Evolutionary conservation across 1,140 invertebrate genomes (phyloP).

Genomic region (Potamilus streckersoni): DNA sequence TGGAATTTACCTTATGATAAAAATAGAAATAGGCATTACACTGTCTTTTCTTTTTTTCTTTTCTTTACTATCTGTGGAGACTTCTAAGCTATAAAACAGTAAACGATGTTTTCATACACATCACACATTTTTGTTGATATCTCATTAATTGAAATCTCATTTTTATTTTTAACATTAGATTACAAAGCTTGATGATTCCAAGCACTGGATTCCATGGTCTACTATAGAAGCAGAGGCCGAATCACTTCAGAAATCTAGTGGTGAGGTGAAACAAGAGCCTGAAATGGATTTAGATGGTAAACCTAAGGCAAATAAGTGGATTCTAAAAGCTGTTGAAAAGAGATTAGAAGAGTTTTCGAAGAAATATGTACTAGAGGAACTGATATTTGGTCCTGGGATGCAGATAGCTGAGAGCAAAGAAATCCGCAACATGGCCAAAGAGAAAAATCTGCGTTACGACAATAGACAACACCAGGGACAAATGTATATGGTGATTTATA

Average conservation of each 20-base stretch:
- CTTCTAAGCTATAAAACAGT: background rate
- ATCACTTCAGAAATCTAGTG: background rate
- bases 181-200: constrained; percentile 29
- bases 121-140: background rate
- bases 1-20: background rate
- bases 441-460: constrained; percentile 30
- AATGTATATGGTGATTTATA: constrained; percentile 38
- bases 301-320: constrained; percentile 30
- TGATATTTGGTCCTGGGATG: constrained; percentile 40
- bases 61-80: too few relatives aligned
- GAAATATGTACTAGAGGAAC: constrained; percentile 32
- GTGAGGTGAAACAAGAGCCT: constrained; percentile 2
- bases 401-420: background rate
- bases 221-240: constrained; percentile 21
- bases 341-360: constrained; percentile 26
- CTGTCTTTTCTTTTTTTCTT: background rate
- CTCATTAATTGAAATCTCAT: background rate
- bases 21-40: background rate
- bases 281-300: background rate
- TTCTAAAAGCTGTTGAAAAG: constrained; percentile 27
- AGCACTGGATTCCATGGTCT: constrained; percentile 31
- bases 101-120: background rate
- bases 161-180: constrained; percentile 21
- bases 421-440: constrained; percentile 19
- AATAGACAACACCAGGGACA: constrained; percentile 37